Percentiles rank a stretch among this genome's conserved stretches.
Evolutionary conservation across 2,113 vertebrate genomes (phyloP).

Genomic region (Serinus canaria): DNA sequence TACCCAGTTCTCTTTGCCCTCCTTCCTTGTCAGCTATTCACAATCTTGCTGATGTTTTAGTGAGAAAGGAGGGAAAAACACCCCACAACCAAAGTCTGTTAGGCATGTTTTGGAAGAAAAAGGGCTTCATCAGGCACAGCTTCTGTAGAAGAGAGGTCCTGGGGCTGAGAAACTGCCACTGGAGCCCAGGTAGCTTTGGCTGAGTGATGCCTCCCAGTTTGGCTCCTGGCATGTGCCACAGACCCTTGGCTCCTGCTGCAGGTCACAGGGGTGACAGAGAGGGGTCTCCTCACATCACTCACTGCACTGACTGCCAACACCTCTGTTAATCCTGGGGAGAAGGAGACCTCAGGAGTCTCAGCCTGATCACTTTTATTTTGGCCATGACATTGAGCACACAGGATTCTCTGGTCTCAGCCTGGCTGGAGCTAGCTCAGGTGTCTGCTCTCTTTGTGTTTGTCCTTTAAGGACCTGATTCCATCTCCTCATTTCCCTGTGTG

Average conservation of each 20-base stretch:
- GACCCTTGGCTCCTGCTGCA: background rate
- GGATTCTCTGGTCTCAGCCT: conserved; percentile 20
- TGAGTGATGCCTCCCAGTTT: background rate
- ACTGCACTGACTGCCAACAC: background rate
- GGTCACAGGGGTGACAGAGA: background rate
- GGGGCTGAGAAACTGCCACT: background rate
- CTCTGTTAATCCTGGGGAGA: background rate
- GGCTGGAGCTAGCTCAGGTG: conserved; percentile 36
- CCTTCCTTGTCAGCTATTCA: background rate
- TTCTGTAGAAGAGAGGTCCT: background rate
- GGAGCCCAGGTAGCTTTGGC: background rate
- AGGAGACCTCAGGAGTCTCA: background rate
- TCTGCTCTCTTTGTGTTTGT: background rate
- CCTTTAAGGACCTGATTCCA: background rate
- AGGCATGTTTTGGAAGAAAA: background rate
- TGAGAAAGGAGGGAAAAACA: background rate
- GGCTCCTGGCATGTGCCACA: accelerated
- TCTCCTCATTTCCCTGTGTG: conserved; percentile 26
- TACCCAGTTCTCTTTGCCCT: background rate
- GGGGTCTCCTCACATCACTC: background rate
- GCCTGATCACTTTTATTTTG: background rate
- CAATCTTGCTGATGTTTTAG: background rate
- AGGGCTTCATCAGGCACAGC: background rate
- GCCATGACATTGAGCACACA: background rate
- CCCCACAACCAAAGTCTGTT: background rate